Evolutionary conservation across 2,113 vertebrate species (phyloP).

Genomic region (Scomber japonicus): DNA sequence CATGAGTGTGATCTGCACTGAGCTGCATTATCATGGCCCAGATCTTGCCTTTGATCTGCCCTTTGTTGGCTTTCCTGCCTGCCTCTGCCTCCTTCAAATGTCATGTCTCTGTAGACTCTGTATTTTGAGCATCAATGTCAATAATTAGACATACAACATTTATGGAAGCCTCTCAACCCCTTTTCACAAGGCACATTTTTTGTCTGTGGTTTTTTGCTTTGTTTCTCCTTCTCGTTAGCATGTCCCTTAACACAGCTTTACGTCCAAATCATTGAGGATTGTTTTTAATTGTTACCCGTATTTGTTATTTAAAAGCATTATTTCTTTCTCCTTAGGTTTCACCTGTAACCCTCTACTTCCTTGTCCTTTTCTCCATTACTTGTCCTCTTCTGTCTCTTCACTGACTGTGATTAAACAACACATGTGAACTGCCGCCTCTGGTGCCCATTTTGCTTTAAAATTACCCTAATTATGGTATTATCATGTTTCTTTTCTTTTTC

Average conservation of each 20-base stretch:
- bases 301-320: conserved; percentile 24
- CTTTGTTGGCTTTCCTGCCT: conserved; percentile 81
- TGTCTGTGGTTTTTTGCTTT: conserved; percentile 47
- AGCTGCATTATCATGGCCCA: conserved; percentile 69
- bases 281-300: neutral
- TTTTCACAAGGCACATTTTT: conserved; percentile 63
- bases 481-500: neutral
- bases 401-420: too few relatives aligned
- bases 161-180: conserved; percentile 61
- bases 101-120: conserved; percentile 80
- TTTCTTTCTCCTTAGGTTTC: neutral
- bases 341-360: too few relatives aligned
- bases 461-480: neutral
- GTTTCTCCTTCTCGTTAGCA: conserved; percentile 11
- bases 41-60: conserved; percentile 72
- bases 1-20: conserved; percentile 70
- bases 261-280: neutral
- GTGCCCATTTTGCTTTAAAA: too few relatives aligned
- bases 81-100: conserved; percentile 79
- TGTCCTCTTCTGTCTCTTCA: too few relatives aligned
- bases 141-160: conserved; percentile 79
- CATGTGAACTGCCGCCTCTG: too few relatives aligned
- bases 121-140: conserved; percentile 83
- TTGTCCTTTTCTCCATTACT: neutral
- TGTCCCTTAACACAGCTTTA: neutral